phyloP scores from a whole-genome alignment of 2,888 invertebrate genomes.

The Leptura quadrifasciata region DNA sequence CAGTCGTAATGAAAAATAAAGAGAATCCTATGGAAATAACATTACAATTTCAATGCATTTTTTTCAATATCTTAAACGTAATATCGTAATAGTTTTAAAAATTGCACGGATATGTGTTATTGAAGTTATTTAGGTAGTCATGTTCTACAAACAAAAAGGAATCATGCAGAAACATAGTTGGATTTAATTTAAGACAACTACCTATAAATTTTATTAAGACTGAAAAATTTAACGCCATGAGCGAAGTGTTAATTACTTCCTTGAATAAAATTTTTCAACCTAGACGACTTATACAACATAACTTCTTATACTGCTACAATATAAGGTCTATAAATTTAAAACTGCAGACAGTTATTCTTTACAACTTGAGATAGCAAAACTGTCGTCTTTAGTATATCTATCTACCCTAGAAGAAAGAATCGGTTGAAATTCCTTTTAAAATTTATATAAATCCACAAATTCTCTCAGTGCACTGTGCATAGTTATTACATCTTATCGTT shows the following conservation, averaged over 20 bases:
- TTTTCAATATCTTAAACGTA: too few relatives aligned
- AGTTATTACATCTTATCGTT: conserved; percentile 18
- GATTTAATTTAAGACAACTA: too few relatives aligned
- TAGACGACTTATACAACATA: background rate
- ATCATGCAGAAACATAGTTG: too few relatives aligned
- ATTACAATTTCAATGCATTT: too few relatives aligned
- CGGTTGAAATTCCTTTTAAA: conserved; percentile 16
- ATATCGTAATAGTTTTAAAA: too few relatives aligned
- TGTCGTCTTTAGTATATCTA: background rate
- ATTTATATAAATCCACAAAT: conserved; percentile 11
- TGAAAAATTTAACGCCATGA: too few relatives aligned
- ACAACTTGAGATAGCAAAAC: background rate
- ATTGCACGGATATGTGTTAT: too few relatives aligned
- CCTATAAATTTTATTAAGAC: too few relatives aligned
- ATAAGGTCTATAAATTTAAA: conserved; percentile 3
- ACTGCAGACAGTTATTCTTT: background rate
- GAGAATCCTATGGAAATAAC: too few relatives aligned
- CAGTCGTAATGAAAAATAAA: too few relatives aligned
- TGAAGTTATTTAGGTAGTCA: too few relatives aligned
- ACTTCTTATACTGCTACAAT: background rate
- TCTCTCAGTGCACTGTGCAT: conserved; percentile 15
- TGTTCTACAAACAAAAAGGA: too few relatives aligned
- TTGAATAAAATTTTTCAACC: background rate
- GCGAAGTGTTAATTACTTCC: background rate
- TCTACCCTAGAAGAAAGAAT: background rate